Base-by-base conservation (phyloP, 2,888 invertebrate genomes). In the Tortricodes alternella region DNA sequence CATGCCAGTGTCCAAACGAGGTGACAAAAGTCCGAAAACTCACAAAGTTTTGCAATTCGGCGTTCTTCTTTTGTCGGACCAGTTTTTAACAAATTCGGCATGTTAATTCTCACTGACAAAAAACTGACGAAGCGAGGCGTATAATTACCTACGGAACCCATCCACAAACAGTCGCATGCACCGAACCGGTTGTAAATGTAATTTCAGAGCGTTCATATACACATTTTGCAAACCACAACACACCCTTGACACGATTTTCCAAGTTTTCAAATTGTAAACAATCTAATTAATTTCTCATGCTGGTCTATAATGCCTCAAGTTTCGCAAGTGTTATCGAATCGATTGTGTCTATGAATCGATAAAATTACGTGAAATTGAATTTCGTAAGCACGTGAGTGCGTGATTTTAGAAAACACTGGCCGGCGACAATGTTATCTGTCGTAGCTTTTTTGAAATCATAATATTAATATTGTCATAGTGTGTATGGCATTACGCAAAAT, bases 221-320 rank as follows among this genome's bases (percentile, higher is more conserved):
- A 41, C 41, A 27, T 46, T 44, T 58, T 53, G 53, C 53, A 46
- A 46, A 53, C 48, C 37, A 13, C 16, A 9, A 8, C 32, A 23
- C 37, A 49, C 67, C 85, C 85, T 85, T 85, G 85, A 84, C 85
- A 85, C 74, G 74, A 67, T 79, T 82, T 74, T 71, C 68, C 71
- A 77, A 59, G 58, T 68, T 71, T 70, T 71, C 58, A 68, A 74
- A 50, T 50, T 29, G 29, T 50, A 69, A 66, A 73, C 70, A 70
- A 71, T 71, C 66, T 66, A 71, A 65, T 71, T 70, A 60, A 64
- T 70, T 68, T 65, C 60, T 61, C 64, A 66, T 62, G 71, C 64
- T 66, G 64, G 62, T 60, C 61, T 62, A 59, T n/a, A n/a, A n/a
- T n/a, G n/a, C 73, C 46, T 46, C 13, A 41, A 37, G 44, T 85